Conservation (phyloP, 2,888 invertebrate species). For the Eueremaeus valkanovi region DNA sequence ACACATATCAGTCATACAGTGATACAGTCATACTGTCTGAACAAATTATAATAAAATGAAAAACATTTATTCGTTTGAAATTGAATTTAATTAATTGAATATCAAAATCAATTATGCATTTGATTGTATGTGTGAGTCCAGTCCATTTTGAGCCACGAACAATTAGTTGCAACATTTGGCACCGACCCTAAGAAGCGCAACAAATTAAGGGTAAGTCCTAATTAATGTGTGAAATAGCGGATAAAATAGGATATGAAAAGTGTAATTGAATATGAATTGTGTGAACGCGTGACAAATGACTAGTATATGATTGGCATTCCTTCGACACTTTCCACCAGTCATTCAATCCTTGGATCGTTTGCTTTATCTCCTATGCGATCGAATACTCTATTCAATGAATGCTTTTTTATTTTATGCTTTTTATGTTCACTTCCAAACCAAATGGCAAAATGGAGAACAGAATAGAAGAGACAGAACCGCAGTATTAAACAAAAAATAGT, state of each 20-base stretch:
- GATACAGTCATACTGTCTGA: too few relatives aligned
- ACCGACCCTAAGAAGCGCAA: background rate
- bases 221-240: background rate
- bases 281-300: conserved; percentile 16
- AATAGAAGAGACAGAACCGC: background rate
- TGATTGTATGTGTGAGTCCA: background rate
- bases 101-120: background rate
- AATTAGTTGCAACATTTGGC: background rate
- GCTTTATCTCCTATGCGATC: background rate
- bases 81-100: background rate
- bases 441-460: conserved; percentile 19
- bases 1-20: background rate
- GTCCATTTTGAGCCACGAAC: background rate
- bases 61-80: background rate
- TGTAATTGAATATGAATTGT: too few relatives aligned
- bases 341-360: background rate
- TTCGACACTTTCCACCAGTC: background rate
- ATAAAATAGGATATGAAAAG: background rate
- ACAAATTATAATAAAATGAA: background rate
- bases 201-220: background rate
- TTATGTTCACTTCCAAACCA: background rate
- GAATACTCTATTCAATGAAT: background rate
- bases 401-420: background rate
- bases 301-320: background rate
- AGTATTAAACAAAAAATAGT: background rate